A percentile compares a stretch with the other conserved stretches of the same genome.
phyloP scores from a whole-genome alignment of 2,797 vertebrate species.

The Arrhamphus sclerolepis region DNA sequence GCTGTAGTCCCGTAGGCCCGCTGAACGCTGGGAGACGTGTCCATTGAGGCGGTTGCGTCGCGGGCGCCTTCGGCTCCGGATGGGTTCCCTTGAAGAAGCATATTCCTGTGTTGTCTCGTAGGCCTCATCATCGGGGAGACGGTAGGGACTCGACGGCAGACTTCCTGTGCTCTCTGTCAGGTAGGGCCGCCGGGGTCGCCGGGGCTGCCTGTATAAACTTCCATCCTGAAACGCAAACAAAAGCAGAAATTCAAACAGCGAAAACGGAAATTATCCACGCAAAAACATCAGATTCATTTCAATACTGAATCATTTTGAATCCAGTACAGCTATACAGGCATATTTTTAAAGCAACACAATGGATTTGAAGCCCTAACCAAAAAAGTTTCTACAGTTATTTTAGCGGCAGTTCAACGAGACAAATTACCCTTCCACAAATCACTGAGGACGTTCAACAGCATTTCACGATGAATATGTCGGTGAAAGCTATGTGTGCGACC shows the following conservation, averaged over 20 bases:
- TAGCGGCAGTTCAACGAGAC: too few species aligned
- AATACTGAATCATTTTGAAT: too few species aligned
- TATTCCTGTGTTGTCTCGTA: slow-evolving; percentile 98
- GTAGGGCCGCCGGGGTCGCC: slow-evolving; percentile 87
- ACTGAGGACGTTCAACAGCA: too few species aligned
- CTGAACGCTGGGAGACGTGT: slow-evolving; percentile 87
- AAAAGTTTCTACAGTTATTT: too few species aligned
- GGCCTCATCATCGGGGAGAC: slow-evolving; percentile 92
- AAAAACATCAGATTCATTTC: too few species aligned
- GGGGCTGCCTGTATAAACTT: slow-evolving; percentile 79
- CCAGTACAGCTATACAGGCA: too few species aligned
- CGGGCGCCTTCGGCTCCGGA: slow-evolving; percentile 87
- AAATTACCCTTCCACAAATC: too few species aligned
- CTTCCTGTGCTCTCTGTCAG: slow-evolving; percentile 93
- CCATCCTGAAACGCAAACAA: slow-evolving; percentile 61
- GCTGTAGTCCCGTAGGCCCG: slow-evolving; percentile 90
- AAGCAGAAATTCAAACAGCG: not conserved
- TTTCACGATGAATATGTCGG: too few species aligned
- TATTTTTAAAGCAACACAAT: too few species aligned
- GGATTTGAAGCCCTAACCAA: too few species aligned
- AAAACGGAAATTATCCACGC: too few species aligned
- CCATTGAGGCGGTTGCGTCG: slow-evolving; percentile 92
- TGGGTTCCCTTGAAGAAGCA: slow-evolving; percentile 88
- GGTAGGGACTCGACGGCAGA: slow-evolving; percentile 93
- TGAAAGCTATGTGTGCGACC: too few species aligned